Base-by-base conservation (phyloP, 2,797 vertebrate species). In the Eutrigla gurnardus region DNA sequence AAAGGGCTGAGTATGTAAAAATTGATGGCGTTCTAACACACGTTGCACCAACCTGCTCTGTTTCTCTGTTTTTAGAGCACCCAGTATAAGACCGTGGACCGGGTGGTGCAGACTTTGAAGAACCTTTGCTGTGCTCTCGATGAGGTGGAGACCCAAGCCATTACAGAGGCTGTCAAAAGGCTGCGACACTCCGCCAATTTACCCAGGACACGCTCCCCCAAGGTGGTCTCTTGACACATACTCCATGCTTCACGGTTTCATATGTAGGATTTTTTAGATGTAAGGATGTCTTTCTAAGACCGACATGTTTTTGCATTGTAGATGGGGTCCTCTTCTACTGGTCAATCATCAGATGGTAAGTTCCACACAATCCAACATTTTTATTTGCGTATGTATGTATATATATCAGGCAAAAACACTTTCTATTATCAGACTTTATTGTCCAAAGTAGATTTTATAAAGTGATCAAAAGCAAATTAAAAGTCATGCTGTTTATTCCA, bases 41-140 rank as follows among this genome's bases (percentile, higher is more conserved):
- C 15, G 5, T 43, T 47, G 0, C 46, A 33, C 7, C 9, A 52
- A 58, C 46, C 40, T 58, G 15, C 50, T 52, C 36, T 75, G 10
- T 73, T 1, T 76, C 18, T 69, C 11, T 74, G 36, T 33, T 3
- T 71, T 7, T 78, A 95, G 95, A 94, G 94, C 78, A 96, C 94
- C 72, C 96, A 96, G 86, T 96, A 97, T 77, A 97, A 96, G 93
- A 93, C 94, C 0, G 93, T 97, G 82, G 98, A 98, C 52, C 94
- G 95, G 36, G 85, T 98, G 79, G 96, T 96, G 85, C 97, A 97
- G 93, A 95, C 94, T 10, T 95, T 97, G 86, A 97, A 96, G 93
- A 98, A 95, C 91, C 92, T 99, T 52, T 99, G 98, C 89, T 96
- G 92, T 70, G 93, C 95, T n/a, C 88, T 98, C 89, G 96, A 97